Conservation (phyloP, 2,888 invertebrate species). For the Caenorhabditis sp. region DNA sequence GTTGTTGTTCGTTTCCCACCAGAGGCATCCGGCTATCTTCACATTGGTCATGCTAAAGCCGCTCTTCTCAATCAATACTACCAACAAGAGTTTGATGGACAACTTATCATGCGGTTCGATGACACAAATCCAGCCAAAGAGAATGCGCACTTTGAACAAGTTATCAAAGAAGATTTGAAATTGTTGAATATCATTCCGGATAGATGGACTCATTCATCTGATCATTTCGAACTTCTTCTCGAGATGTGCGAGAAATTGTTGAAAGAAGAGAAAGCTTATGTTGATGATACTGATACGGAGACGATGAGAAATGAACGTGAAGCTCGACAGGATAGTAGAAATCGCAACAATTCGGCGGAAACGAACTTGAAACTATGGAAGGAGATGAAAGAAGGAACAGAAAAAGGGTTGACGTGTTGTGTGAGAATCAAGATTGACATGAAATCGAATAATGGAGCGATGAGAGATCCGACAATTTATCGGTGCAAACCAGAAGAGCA, state of each 20-base stretch:
- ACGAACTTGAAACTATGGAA: slow-evolving; percentile 89
- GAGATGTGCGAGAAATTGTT: slow-evolving; percentile 87
- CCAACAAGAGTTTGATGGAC: slow-evolving; percentile 88
- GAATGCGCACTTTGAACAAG: slow-evolving; percentile 92
- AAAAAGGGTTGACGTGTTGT: slow-evolving; percentile 85
- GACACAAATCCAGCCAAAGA: slow-evolving; percentile 99
- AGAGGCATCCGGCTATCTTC: slow-evolving; percentile 95
- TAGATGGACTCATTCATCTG: slow-evolving; percentile 90
- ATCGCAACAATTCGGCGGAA: slow-evolving; percentile 75
- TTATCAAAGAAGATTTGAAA: slow-evolving; percentile 89
- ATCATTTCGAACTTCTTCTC: slow-evolving; percentile 92
- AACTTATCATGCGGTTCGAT: slow-evolving; percentile 96
- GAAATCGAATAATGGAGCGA: slow-evolving; percentile 91
- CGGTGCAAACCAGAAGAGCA: slow-evolving; percentile 94
- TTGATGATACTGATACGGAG: slow-evolving; percentile 93
- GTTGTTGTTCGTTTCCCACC: slow-evolving; percentile 99
- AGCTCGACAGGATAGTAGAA: slow-evolving; percentile 81
- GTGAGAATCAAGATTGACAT: slow-evolving; percentile 97
- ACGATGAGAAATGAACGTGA: slow-evolving; percentile 94
- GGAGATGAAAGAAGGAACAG: slow-evolving; percentile 89
- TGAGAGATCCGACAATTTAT: slow-evolving; percentile 98
- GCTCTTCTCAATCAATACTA: slow-evolving; percentile 97
- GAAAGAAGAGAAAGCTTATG: slow-evolving; percentile 86
- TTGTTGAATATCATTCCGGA: slow-evolving; percentile 92
- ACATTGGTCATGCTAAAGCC: slow-evolving; percentile 98